Conservation (phyloP, 2,888 invertebrate genomes). For the Sepioteuthis lessoniana region DNA sequence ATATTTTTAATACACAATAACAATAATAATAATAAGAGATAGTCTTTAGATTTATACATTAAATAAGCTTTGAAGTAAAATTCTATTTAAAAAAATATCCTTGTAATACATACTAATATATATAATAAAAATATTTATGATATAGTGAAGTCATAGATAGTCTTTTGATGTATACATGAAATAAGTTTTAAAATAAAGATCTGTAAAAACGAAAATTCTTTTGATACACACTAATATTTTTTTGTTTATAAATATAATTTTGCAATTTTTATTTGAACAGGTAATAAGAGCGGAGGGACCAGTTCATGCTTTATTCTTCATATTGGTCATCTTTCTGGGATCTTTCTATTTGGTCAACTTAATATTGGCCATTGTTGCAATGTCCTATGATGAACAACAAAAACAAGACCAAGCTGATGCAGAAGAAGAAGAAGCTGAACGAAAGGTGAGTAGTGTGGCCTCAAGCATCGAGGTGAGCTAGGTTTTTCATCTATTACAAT, state of each 20-base stretch:
- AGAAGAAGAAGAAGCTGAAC: constrained; percentile 84
- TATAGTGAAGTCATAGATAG: no score
- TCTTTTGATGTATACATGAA: no score
- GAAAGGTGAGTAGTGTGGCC: constrained; percentile 56
- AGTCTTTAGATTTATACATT: no score
- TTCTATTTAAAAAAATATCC: no score
- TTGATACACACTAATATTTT: background rate
- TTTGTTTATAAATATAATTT: background rate
- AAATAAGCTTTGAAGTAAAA: no score
- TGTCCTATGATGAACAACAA: constrained; percentile 99
- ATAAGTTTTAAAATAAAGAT: no score
- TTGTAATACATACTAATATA: no score
- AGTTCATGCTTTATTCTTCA: constrained; percentile 98
- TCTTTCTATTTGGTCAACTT: constrained; percentile 99
- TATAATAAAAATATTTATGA: no score
- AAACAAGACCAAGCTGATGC: constrained; percentile 89
- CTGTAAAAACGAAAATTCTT: no score
- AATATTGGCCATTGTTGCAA: constrained; percentile 99
- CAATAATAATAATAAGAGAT: no score
- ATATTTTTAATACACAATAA: background rate
- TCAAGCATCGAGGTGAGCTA: background rate
- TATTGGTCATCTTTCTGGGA: constrained; percentile 98
- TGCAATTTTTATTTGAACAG: constrained; percentile 76
- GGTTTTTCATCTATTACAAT: background rate
- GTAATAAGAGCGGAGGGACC: constrained; percentile 95